phyloP scores from a whole-genome alignment of 2,888 invertebrate species.

The Netelia virgata region DNA sequence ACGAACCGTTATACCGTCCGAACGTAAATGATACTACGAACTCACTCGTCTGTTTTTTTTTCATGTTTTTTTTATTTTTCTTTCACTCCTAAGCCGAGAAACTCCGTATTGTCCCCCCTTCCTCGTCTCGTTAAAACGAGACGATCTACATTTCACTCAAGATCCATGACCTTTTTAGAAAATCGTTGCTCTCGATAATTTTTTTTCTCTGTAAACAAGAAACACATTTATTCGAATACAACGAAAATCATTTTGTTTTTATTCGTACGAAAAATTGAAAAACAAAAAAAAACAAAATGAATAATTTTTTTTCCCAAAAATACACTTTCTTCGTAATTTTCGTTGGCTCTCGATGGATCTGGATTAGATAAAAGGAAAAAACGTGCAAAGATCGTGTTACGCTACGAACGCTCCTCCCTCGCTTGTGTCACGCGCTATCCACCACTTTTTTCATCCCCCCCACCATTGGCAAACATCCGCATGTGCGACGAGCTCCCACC shows the following conservation, averaged over 20 bases:
- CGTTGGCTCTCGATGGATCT: neutral
- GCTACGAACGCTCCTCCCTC: too few species aligned
- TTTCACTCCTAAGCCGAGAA: slow-evolving; percentile 21
- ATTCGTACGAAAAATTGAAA: too few species aligned
- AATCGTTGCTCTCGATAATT: slow-evolving; percentile 6
- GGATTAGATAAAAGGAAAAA: neutral
- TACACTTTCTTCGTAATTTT: neutral
- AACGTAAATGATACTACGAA: slow-evolving; percentile 40
- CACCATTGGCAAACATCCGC: neutral
- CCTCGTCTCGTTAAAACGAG: neutral
- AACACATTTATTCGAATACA: neutral
- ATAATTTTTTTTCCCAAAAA: too few species aligned
- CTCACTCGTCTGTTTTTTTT: slow-evolving; percentile 1
- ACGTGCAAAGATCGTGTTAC: neutral
- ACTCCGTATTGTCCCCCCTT: neutral
- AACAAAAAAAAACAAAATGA: too few species aligned
- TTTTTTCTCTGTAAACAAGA: neutral
- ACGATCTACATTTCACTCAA: slow-evolving; percentile 24
- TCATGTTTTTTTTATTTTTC: neutral
- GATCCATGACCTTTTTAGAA: neutral
- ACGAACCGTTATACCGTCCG: slow-evolving; percentile 60
- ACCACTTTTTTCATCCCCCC: neutral
- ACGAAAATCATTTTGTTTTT: too few species aligned
- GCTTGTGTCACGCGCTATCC: too few species aligned
- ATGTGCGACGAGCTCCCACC: slow-evolving; percentile 52